Evolutionary conservation across 2,888 invertebrate species (phyloP), one percentile per base, ranked within the genome.

Genomic region (Lasioglossum villosulum): DNA sequence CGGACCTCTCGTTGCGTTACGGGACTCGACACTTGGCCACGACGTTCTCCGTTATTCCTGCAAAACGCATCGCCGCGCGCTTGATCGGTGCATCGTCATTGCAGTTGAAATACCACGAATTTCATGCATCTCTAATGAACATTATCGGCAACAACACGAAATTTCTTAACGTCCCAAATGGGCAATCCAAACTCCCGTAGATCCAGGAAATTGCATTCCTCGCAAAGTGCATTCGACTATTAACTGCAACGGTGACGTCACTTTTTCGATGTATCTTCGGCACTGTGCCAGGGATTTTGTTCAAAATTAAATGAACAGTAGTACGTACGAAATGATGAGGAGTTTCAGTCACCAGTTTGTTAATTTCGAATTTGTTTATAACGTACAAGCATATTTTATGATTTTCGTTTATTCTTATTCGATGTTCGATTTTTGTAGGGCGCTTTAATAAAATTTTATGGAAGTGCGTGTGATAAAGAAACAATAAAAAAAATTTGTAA

Each of bases 1-100:
- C 73, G 80, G 70, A 71, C 66, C 81, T 68, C 59, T 71, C 72
- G 63, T 45, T 74, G n/a, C 19, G 27, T 48, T 27, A 19, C 27
- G 39, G 14, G 48, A 63, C 63, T 34, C 34, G 68, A 68, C n/a
- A 27, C 48, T 66, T 27, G 39, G 10, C 66, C 37, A 37, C n/a
- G 30, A 72, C 39, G 59, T 48, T 45, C 23, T 19, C 75, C 30
- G 39, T 52, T 80, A 52, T 70, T 42, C 39, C 27, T 16, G 23
- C 1, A 34, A 75, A 52, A 52, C 27, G 34, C 34, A 63, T 52
- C 37, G 10, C 8, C 19, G 10, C 27, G 5, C 39, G 23, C 23
- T 23, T n/a, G 23, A 66, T 23, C 23, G 68, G 34, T 68, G 68
- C 68, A 68, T 39, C 39, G 68, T 39, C 68, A 68, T 68, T n/a